A percentile compares a stretch with the other conserved stretches of the same genome.
phyloP scores from a whole-genome alignment of 1,140 invertebrate genomes.

The Heterodera carotae region DNA sequence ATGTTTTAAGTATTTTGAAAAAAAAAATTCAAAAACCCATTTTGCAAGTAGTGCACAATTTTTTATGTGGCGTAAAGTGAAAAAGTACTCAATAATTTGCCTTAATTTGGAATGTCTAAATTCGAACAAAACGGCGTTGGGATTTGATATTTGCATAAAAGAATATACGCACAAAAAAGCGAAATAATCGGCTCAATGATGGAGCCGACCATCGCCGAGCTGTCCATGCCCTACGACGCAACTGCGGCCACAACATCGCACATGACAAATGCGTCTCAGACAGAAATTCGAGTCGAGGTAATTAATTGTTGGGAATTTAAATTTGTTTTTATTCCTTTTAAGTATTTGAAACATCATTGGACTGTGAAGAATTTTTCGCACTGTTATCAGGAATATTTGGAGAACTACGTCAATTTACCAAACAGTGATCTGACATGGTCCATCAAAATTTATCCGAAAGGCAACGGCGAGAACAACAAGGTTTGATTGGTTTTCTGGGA shows the following conservation, averaged over 20 bases:
- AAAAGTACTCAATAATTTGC: too few relatives aligned
- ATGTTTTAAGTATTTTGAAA: too few relatives aligned
- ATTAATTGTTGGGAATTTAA: background rate
- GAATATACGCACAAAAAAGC: too few relatives aligned
- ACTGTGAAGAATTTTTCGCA: conserved; percentile 63
- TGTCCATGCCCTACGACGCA: conserved; percentile 44
- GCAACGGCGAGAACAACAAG: conserved; percentile 60
- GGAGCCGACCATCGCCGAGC: conserved; percentile 43
- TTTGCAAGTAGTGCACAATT: too few relatives aligned
- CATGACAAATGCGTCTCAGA: conserved; percentile 62
- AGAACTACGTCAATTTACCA: conserved; percentile 62
- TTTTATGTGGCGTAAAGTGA: too few relatives aligned
- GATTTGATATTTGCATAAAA: too few relatives aligned
- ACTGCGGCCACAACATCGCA: conserved; percentile 34
- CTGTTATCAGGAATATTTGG: conserved; percentile 62
- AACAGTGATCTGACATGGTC: conserved; percentile 64
- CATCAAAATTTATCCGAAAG: conserved; percentile 65
- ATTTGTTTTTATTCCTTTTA: conserved; percentile 33
- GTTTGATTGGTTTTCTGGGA: background rate
- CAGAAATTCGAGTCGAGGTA: conserved; percentile 61
- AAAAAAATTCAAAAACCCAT: too few relatives aligned
- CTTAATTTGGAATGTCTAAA: too few relatives aligned
- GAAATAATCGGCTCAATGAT: too few relatives aligned
- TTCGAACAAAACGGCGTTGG: too few relatives aligned
- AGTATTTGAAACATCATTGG: conserved; percentile 57